These are phyloP conservation scores for Cephus sareptanus DNA, from an alignment of 2,888 invertebrate species.

Conservation along the genomic window DNA sequence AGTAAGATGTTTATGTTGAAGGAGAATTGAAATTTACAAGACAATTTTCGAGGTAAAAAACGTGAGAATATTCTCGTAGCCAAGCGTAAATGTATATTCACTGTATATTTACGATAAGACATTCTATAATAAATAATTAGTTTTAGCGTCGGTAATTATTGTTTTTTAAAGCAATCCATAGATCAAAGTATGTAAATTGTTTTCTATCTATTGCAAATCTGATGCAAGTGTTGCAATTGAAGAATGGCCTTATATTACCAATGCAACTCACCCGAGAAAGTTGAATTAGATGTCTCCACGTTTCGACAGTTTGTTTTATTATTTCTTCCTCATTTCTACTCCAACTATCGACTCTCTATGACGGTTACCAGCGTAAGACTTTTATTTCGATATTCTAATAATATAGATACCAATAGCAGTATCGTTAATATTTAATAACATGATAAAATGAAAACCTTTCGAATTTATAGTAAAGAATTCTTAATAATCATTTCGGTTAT, in stretches of 20 bases:
- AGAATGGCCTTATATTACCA: background rate
- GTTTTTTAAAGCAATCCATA: constrained; percentile 23
- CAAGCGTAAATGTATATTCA: constrained; percentile 61
- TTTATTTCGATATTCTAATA: background rate
- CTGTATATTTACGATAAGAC: constrained; percentile 57
- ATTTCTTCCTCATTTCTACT: background rate
- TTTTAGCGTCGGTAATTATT: constrained; percentile 25
- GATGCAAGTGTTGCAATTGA: background rate
- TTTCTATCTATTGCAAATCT: constrained; percentile 12
- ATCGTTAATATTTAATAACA: background rate
- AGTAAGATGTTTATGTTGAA: constrained; percentile 1
- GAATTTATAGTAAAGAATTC: background rate
- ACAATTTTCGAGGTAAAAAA: background rate
- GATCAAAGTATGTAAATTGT: constrained; percentile 9
- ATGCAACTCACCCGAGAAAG: background rate
- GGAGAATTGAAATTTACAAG: background rate
- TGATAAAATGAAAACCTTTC: background rate
- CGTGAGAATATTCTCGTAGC: constrained; percentile 56
- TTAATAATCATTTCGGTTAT: background rate
- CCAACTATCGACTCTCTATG: background rate
- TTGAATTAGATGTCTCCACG: background rate
- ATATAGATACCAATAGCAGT: background rate
- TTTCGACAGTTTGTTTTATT: background rate
- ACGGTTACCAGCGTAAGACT: background rate
- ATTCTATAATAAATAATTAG: constrained; percentile 31